Base-by-base conservation (phyloP, 2,888 invertebrate genomes). In the Ectropis crepuscularia region DNA sequence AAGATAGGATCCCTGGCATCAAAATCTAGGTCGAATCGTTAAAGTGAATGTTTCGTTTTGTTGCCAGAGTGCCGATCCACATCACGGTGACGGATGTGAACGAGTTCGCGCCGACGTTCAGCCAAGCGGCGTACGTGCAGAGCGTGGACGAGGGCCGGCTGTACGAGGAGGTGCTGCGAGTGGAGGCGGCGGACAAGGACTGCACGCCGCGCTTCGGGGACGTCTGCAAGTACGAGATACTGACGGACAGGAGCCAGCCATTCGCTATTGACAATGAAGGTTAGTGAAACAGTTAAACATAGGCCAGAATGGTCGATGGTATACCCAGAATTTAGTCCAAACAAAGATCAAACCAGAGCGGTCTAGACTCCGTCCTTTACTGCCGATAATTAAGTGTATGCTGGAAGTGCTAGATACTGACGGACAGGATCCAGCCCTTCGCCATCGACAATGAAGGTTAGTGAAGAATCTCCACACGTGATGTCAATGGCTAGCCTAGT, bases 151-250 rank as follows among this genome's bases (percentile, higher is more conserved):
- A 99, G 84, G 98, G 98, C 1, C 95, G 96, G 10, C 90, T 98
- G 38, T 97, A 97, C 90, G 96, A 97, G 78, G 97, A 98, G 86
- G 96, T 99, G 69, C 95, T 99, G 16, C 95, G 97, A 6, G 97
- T 99, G 6, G 96, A 97, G 81, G 99, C 99, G 5, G 95, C 96
- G 0, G 99, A 99, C 85, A 94, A 96, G 57, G 99, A 99, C 89
- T 98, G 98, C 88, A 98, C 98, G n/a, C 97, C 98, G 47, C 95
- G 97, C 63, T 98, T 96, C 86, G 98, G 98, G 0, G 98, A 98
- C 84, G 98, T 99, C 59, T 99, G 99, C 95, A 98, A 98, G 87
- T 99, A 99, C 91, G 98, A 99, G 89, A 98, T 99, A 72, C 93
- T 98, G 55, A 98, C 98, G 0, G 92, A 91, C 63, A 70, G 84